These are phyloP conservation scores for Muscicapa comitata DNA, from an alignment of 2,797 vertebrate species.

Conservation along the genomic window DNA sequence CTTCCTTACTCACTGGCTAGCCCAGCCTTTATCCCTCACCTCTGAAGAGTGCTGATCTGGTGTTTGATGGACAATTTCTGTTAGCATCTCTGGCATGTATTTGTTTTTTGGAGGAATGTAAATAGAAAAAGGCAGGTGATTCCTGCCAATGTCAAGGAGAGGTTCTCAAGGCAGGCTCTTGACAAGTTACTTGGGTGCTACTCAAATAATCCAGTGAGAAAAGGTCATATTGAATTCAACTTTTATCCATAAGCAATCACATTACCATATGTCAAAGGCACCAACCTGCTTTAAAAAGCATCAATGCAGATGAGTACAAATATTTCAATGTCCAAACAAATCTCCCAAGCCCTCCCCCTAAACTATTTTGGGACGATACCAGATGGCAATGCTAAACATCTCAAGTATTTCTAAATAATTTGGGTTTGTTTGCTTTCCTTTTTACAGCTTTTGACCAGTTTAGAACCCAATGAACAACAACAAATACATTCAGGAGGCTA, in stretches of 20 bases:
- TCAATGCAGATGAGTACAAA: not conserved
- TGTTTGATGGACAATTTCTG: not conserved
- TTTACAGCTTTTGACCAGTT: not conserved
- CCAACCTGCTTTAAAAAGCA: not conserved
- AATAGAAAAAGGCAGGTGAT: slow-evolving; percentile 6
- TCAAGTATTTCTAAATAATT: not conserved
- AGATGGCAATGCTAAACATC: not conserved
- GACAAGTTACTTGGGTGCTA: not conserved
- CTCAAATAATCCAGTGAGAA: slow-evolving; percentile 10
- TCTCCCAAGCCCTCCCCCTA: not conserved
- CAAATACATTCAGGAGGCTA: not conserved
- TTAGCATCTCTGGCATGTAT: not conserved
- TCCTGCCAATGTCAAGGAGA: not conserved
- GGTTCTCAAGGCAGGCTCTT: not conserved
- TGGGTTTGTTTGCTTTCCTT: not conserved
- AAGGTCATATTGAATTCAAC: not conserved
- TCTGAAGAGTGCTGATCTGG: not conserved
- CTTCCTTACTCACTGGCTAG: not conserved
- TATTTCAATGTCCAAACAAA: not conserved
- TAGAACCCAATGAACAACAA: not conserved
- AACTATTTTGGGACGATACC: not conserved
- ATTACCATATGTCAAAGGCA: not conserved
- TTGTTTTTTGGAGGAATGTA: not conserved
- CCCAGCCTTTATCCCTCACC: not conserved
- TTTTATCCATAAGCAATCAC: not conserved